Base-by-base conservation (phyloP, 1,140 invertebrate genomes). In the Nephotettix cincticeps region DNA sequence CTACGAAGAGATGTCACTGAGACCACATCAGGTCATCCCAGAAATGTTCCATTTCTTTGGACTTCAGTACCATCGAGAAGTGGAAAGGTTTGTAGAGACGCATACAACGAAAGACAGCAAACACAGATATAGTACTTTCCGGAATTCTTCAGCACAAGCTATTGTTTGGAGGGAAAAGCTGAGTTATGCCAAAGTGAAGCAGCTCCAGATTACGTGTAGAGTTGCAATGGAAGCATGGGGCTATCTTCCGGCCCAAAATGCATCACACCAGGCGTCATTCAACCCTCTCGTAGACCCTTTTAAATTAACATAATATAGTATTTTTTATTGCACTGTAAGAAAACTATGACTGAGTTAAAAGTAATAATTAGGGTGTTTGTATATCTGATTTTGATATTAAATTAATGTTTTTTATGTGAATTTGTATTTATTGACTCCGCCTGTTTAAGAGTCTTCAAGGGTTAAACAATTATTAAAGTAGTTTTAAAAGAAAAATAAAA, bases 151-250 rank as follows among this genome's bases (percentile, higher is more conserved):
- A 3, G 23, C 21, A 9, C 17, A 19, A 13, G 23, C 64, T 30
- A 17, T 45, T n/a, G 1, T 25, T 2, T 69, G 67, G 67, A n/a
- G 67, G 45, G 14, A 21, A 11, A 36, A 51, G n/a, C 27, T 43
- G 1, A 19, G 11, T 11, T 40, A 23, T n/a, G 23, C 13, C 3
- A 58, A 69, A 29, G 67, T 69, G n/a, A n/a, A 23, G 19, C 23
- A 73, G 30, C 87, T 88, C 56, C 86, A 92, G 82, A 81, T 84
- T 72, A 83, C 81, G 0, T 94, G 93, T 77, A 82, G 82, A 64
- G 83, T 88, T 73, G 91, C 92, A 0, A 92, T 94, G 90, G 82
- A 85, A 67, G 76, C 90, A 36, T 93, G 92, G 91, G 92, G 92
- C 21, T 94, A 94, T 69, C 77, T 81, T n/a, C 78, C 79, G 63